Evolutionary conservation across 2,113 vertebrate genomes (phyloP).

Genomic region (Pristiophorus japonicus): DNA sequence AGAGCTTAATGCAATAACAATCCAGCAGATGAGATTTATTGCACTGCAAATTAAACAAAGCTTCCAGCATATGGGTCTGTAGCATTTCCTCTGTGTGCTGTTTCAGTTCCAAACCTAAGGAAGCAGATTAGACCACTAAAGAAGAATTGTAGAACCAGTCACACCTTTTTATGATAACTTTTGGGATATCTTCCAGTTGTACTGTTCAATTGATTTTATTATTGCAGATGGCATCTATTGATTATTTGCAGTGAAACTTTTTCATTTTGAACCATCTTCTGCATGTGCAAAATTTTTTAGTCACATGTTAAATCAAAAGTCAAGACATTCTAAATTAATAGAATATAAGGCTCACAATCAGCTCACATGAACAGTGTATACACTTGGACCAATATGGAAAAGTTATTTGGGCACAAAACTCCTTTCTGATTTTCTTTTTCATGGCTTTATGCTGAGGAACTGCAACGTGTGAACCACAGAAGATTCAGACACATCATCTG

Average conservation of each 20-base stretch:
- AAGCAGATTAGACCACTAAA: conserved; percentile 15
- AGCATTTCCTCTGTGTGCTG: neutral
- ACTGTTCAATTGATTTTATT: conserved; percentile 20
- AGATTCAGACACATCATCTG: neutral
- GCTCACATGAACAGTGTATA: neutral
- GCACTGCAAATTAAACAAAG: neutral
- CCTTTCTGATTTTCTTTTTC: neutral
- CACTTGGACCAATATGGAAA: no score
- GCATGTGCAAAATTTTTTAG: neutral
- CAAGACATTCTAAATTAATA: neutral
- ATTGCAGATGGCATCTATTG: neutral
- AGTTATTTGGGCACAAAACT: no score
- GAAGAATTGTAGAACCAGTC: conserved; percentile 18
- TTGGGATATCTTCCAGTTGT: neutral
- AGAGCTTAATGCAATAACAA: neutral
- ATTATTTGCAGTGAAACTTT: neutral
- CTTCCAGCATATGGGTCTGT: conserved; percentile 14
- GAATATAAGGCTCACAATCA: neutral
- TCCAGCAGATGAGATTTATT: neutral
- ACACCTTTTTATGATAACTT: neutral
- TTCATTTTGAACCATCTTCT: neutral
- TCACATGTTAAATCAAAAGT: neutral
- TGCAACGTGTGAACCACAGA: neutral
- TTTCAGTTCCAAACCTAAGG: neutral
- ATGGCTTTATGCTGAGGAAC: neutral